phyloP scores from a whole-genome alignment of 1,140 invertebrate genomes.

The Battus philenor region DNA sequence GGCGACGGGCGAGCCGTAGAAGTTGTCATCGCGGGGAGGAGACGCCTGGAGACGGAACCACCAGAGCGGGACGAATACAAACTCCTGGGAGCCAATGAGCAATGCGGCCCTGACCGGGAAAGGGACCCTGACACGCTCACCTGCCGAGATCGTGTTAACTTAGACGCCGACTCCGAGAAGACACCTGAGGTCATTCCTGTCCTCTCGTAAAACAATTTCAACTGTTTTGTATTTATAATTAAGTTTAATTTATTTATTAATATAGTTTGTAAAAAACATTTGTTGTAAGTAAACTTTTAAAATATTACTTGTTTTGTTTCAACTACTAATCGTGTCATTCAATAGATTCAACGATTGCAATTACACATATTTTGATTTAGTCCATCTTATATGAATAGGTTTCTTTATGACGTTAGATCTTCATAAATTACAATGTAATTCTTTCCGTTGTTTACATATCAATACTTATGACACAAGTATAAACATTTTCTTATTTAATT shows the following conservation, averaged over 20 bases:
- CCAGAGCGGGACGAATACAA: constrained; percentile 52
- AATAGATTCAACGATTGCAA: too few relatives aligned
- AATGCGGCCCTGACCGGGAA: constrained; percentile 78
- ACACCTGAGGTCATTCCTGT: constrained; percentile 39
- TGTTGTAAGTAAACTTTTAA: constrained; percentile 22
- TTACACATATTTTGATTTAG: too few relatives aligned
- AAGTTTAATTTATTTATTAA: constrained; percentile 41
- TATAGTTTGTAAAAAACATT: constrained; percentile 30
- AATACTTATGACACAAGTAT: too few relatives aligned
- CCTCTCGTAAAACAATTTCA: constrained; percentile 33
- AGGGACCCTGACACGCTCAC: constrained; percentile 72
- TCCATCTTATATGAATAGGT: too few relatives aligned
- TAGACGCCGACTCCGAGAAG: constrained; percentile 18
- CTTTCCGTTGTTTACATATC: too few relatives aligned
- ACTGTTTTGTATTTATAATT: constrained; percentile 10
- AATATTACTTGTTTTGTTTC: constrained; percentile 16
- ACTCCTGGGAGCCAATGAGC: constrained; percentile 77
- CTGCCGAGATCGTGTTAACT: constrained; percentile 29
- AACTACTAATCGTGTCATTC: too few relatives aligned
- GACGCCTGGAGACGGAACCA: constrained; percentile 32
- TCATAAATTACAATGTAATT: too few relatives aligned
- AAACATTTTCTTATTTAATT: too few relatives aligned
- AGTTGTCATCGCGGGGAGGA: constrained; percentile 52
- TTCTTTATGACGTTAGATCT: too few relatives aligned
- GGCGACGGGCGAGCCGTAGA: constrained; percentile 46